Percentiles rank a stretch among this genome's conserved stretches.
Evolutionary conservation across 2,113 vertebrate species (phyloP).

Genomic region (Apteryx mantelli): DNA sequence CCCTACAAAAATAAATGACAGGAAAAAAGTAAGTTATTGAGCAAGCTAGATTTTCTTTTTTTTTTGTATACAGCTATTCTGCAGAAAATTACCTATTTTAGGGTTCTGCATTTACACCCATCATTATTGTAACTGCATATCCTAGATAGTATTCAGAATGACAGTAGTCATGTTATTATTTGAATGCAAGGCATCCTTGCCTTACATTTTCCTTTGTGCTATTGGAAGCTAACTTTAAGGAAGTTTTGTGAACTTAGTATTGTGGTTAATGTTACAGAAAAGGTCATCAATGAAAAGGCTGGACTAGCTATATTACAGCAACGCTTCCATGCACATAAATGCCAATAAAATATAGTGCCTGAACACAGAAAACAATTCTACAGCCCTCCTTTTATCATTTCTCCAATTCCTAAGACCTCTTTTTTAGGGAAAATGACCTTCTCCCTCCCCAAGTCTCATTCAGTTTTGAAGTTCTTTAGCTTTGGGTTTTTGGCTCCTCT

Average conservation of each 20-base stretch:
- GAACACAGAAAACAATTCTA: neutral
- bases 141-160: neutral
- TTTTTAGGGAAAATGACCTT: neutral
- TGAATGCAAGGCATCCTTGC: neutral
- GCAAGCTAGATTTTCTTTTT: neutral
- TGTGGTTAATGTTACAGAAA: slow-evolving; percentile 15
- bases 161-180: neutral
- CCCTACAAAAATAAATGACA: neutral
- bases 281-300: slow-evolving; percentile 2
- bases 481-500: neutral
- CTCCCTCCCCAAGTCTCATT: neutral
- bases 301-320: neutral
- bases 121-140: neutral
- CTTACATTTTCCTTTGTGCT: neutral
- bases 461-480: neutral
- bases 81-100: neutral
- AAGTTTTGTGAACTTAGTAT: neutral
- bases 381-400: neutral
- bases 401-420: neutral
- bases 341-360: neutral
- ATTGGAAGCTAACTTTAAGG: neutral
- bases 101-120: neutral
- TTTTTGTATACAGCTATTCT: neutral
- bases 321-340: neutral
- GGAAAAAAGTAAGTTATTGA: neutral